Base-by-base conservation (phyloP, 2,888 invertebrate genomes). In the Notocelia uddmanniana region DNA sequence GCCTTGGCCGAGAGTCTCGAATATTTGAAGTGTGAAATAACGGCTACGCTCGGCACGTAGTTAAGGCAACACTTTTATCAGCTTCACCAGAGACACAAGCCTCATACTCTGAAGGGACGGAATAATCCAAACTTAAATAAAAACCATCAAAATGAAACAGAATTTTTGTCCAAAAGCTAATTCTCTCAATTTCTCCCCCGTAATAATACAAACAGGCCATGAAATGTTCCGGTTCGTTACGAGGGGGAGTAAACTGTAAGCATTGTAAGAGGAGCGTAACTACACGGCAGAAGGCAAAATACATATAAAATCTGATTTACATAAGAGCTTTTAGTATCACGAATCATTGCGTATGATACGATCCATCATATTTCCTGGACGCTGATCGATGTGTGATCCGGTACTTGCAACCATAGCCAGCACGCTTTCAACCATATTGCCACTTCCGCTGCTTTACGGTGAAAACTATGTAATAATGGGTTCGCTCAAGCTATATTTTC, bases 1-100 rank as follows among this genome's bases (percentile, higher is more conserved):
- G 73, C 73, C 75, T n/a, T 73, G 64, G 74, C 74, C 73, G 74
- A 79, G 78, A 67, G 78, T 81, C 81, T 82, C 79, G 83, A 86
- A 82, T 82, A 84, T 80, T 79, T 80, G 77, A 84, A 84, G 84
- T 83, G 84, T 86, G 80, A 85, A 85, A 82, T 82, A 80, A 83
- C 80, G 77, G 73, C 74, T 71, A 73, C 77, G 74, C 76, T 78
- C 77, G 70, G 74, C 67, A 62, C 68, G 76, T 79, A 83, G 79
- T 77, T 83, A 81, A 81, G 78, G 74, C 70, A 73, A 73, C 74
- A 74, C 74, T 74, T 74, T 76, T 76, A 62, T 37, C 72, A 58
- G 74, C 73, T 74, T 52, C 73, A 70, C 73, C 68, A 74, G 73
- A 64, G 70, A 74, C 69, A 74, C 60, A 59, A 50, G 57, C 41